phyloP scores from a whole-genome alignment of 2,888 invertebrate species.

The Noctuana brunneofusca region DNA sequence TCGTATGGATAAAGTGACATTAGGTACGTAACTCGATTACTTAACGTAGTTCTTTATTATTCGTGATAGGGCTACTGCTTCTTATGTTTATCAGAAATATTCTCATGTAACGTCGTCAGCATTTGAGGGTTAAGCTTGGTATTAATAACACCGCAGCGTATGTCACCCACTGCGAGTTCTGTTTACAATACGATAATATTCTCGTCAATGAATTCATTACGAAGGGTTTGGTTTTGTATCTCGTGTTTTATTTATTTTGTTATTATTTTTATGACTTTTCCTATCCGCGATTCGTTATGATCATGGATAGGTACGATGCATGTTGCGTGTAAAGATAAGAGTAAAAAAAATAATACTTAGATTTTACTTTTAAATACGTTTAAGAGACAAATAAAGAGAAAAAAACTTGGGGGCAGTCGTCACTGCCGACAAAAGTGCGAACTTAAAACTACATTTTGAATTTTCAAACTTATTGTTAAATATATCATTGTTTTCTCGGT shows the following conservation, averaged over 20 bases:
- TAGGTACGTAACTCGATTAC: too few relatives aligned
- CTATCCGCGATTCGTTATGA: background rate
- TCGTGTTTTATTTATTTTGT: background rate
- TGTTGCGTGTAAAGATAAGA: background rate
- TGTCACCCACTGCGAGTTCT: conserved; percentile 24
- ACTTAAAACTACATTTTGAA: too few relatives aligned
- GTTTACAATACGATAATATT: conserved; percentile 25
- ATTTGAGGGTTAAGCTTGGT: conserved; percentile 21
- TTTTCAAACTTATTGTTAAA: too few relatives aligned
- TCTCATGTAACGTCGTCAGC: background rate
- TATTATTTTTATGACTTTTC: background rate
- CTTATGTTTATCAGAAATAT: background rate
- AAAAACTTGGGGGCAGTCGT: too few relatives aligned
- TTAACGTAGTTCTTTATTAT: too few relatives aligned
- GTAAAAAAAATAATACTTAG: background rate
- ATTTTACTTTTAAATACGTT: background rate
- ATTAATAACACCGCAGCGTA: conserved; percentile 26
- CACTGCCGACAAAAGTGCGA: too few relatives aligned
- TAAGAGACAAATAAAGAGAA: too few relatives aligned
- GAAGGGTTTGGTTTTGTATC: conserved; percentile 4
- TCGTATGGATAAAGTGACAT: too few relatives aligned
- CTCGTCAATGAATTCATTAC: conserved; percentile 23
- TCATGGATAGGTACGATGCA: background rate
- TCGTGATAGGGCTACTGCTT: too few relatives aligned
- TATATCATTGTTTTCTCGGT: too few relatives aligned